Evolutionary conservation across 2,113 vertebrate species (phyloP), one percentile per base, ranked within the genome.

Genomic region (Chloropsis hardwickii): DNA sequence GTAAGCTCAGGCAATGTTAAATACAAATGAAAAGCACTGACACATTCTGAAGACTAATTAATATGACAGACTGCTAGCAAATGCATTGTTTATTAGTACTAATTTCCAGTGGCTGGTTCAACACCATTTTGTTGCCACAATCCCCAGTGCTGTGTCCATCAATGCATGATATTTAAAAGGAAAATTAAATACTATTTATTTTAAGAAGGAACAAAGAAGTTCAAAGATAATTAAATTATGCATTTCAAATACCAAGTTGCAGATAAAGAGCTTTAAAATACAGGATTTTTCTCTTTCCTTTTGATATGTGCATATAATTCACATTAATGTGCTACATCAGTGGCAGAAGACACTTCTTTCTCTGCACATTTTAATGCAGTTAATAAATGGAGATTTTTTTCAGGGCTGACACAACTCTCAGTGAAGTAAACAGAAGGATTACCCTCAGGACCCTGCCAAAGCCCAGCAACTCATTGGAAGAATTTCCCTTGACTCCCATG

Each of bases 91-190:
- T 91, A 89, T 95, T 95, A 80, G 61, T 87, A 81, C 88, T 92
- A 95, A 93, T 94, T 97, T 97, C 79, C 96, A 97, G 80, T 90
- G 80, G 61, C 95, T 95, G 90, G 84, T 90, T 96, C 93, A 94
- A 91, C 87, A 93, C 84, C 56, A 81, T 96, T 97, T 97, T 95
- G 40, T 90, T 81, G 57, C 92, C 72, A 45, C 40, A 89, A 66
- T 92, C 76, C 72, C 83, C 42, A 42, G 44, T 13, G 76, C 73
- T 92, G 62, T 4, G 86, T 92, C 96, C 88, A 92, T 72, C 81
- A 92, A 29, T 69, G 53, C 56, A 29, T 85, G 91, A 60, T 77
- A 92, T 89, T 95, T 94, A 61, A 93, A 90, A 81, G 31, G 61
- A 87, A 89, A 95, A 84, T 90, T 56, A 85, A 91, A 86, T 44